Evolutionary conservation across 53 echinoderm and acorn worm genomes (phyloP).

Genomic region (Crossaster papposus): DNA sequence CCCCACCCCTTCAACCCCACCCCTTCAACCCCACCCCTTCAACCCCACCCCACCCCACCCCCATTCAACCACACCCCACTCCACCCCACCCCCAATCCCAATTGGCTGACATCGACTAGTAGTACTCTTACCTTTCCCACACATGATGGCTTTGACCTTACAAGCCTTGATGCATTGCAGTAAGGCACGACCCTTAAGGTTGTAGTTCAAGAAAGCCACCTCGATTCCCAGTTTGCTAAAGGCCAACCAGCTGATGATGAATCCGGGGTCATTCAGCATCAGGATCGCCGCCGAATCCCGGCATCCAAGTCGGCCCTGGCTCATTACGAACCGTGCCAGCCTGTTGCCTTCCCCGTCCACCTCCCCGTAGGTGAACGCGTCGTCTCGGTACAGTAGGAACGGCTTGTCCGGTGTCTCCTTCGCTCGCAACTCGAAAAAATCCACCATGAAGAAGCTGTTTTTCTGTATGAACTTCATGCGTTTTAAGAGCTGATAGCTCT

Average conservation of each 20-base stretch:
- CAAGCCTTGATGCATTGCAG: slow-evolving; percentile 78
- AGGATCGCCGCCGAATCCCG: slow-evolving; percentile 69
- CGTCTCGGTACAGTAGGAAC: slow-evolving; percentile 66
- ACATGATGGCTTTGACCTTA: slow-evolving; percentile 65
- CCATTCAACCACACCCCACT: too few species aligned
- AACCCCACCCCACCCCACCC: too few species aligned
- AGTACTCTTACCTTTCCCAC: slow-evolving; percentile 72
- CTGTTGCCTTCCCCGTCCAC: slow-evolving; percentile 61
- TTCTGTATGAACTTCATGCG: slow-evolving; percentile 1
- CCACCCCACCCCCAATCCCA: too few species aligned
- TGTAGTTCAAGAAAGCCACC: slow-evolving; percentile 71
- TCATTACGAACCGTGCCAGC: slow-evolving; percentile 67
- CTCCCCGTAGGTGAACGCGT: slow-evolving; percentile 63
- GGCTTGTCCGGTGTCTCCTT: slow-evolving; percentile 61
- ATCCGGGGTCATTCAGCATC: slow-evolving; percentile 72
- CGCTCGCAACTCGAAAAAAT: slow-evolving; percentile 63
- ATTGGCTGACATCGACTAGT: too few species aligned
- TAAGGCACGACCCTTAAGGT: slow-evolving; percentile 66
- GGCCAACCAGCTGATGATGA: slow-evolving; percentile 70
- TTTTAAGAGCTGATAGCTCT: slow-evolving; percentile 24
- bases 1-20: too few species aligned
- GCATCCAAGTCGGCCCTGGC: slow-evolving; percentile 46
- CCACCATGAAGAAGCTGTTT: slow-evolving; percentile 43
- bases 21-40: too few species aligned
- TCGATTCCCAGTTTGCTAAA: slow-evolving; percentile 69